Evolutionary conservation across 1,140 invertebrate species (phyloP), one percentile per base, ranked within the genome.

Genomic region (Drosophila orosa): DNA sequence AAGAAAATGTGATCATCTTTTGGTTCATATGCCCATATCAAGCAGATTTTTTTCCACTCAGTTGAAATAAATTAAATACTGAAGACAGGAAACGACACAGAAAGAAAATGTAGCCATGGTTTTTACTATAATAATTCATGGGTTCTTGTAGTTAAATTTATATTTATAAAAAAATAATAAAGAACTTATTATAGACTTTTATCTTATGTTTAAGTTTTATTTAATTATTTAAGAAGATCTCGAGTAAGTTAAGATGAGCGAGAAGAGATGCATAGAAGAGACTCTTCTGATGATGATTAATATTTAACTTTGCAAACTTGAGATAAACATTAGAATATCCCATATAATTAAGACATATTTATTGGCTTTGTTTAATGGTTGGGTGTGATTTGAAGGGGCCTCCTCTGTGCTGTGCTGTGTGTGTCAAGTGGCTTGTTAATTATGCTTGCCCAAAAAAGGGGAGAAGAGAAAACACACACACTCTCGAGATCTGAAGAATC

Each of bases 391-490:
- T 29, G 33, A 33, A 12, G 25, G 65, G 59, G 58, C 44, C 44
- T 35, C 13, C 12, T 1, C 24, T 3, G n/a, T 33, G 17, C 57
- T 22, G 50, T 42, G n/a, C n/a, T n/a, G 33, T 44, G 56, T 80
- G 57, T 75, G 78, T 86, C 84, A 86, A 86, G 82, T 86, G 83
- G 75, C 82, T 86, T 86, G 82, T 86, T 86, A 87, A 86, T 86
- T 86, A 87, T 87, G 74, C 59, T 77, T 80, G 59, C 15, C 72
- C 31, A 25, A 85, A 80, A 69, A 77, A 60, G 58, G 50, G 50
- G 50, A 81, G 57, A 63, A 82, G 82, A 25, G 19, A 61, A 66
- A 44, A 42, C 60, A 17, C 15, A 29, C 37, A 61, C 27, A 12
- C n/a, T 25, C 13, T 27, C 22, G 12, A 29, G 60, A 31, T 12